Conservation (phyloP, 23 tunicate genomes). For the Styela clava region DNA sequence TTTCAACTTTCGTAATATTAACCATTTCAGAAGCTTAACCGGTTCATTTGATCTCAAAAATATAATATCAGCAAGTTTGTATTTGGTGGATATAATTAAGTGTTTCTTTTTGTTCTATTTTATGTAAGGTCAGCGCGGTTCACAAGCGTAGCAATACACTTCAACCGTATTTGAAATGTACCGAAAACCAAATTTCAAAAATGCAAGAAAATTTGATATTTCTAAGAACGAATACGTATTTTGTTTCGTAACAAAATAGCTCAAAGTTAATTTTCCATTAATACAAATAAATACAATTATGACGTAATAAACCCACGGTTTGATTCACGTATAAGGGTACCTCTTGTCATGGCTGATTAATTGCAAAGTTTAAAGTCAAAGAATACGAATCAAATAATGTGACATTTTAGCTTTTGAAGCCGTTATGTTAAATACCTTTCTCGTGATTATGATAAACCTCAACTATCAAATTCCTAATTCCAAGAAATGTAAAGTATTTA, state of each 20-base stretch:
- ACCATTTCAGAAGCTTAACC: neutral
- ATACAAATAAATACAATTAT: neutral
- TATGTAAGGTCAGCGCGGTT: neutral
- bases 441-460: no score
- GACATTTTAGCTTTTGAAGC: no score
- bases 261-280: neutral
- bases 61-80: neutral
- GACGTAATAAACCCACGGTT: no score
- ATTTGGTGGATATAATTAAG: neutral
- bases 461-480: neutral
- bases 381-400: no score
- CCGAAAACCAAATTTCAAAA: neutral
- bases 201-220: neutral
- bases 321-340: no score
- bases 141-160: neutral
- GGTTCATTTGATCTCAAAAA: neutral
- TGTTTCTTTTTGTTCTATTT: no score
- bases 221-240: neutral
- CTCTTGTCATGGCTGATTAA: no score
- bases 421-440: no score
- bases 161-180: neutral
- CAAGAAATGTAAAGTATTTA: no score
- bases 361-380: no score
- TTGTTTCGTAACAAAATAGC: neutral
- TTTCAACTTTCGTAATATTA: neutral